phyloP scores from a whole-genome alignment of 2,888 invertebrate genomes.

The Rhamphomyia laevipes region DNA sequence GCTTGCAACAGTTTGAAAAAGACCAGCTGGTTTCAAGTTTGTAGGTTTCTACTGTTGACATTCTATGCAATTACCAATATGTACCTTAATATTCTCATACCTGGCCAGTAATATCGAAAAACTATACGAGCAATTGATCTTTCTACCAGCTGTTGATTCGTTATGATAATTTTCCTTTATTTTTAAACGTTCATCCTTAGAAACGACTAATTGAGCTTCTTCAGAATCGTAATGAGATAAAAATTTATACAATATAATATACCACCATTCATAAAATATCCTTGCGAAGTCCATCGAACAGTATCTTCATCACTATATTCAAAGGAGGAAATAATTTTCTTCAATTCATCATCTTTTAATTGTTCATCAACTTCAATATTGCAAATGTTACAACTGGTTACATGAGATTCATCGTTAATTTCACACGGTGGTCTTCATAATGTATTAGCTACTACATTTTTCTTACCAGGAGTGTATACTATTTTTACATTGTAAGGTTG shows the following conservation, averaged over 20 bases:
- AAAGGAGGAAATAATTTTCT: neutral
- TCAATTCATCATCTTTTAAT: neutral
- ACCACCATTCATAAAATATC: neutral
- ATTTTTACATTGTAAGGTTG: neutral
- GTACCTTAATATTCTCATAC: constrained; percentile 11
- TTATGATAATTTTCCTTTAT: neutral
- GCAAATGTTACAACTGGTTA: neutral
- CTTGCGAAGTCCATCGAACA: neutral
- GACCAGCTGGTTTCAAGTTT: constrained; percentile 12
- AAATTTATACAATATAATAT: neutral
- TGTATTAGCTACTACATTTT: too few relatives aligned
- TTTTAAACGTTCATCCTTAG: too few relatives aligned
- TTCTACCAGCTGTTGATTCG: constrained; percentile 1
- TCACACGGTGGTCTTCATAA: neutral
- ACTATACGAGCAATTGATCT: constrained; percentile 12
- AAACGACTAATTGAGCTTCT: neutral
- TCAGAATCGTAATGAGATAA: neutral
- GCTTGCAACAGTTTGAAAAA: constrained; percentile 12
- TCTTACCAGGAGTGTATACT: too few relatives aligned
- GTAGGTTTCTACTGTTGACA: constrained; percentile 13
- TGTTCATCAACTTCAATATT: neutral
- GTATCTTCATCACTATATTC: constrained; percentile 2
- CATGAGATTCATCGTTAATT: neutral
- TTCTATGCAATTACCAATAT: constrained; percentile 10
- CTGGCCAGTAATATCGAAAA: constrained; percentile 14